A percentile compares a stretch with the other conserved stretches of the same genome.
These are phyloP conservation scores for Nephila pilipes DNA, from an alignment of 1,140 invertebrate species.

Conservation along the genomic window DNA sequence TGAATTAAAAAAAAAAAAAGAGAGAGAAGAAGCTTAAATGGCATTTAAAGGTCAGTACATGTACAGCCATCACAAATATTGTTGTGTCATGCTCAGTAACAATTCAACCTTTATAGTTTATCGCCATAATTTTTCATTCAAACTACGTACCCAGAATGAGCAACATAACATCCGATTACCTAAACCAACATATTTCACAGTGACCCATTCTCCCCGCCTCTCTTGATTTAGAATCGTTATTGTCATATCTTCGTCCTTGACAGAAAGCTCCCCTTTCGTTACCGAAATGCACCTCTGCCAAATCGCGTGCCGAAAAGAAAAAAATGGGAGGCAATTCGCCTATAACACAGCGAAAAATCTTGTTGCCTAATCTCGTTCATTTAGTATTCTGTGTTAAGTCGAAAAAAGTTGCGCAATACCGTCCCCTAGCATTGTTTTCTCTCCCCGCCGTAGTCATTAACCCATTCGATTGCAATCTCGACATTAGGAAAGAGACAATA, in stretches of 20 bases:
- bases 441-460: not conserved
- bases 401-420: not conserved
- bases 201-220: not conserved
- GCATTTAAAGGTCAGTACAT: too few species aligned
- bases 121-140: too few species aligned
- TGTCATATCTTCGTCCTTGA: not conserved
- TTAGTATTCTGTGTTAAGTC: slow-evolving; percentile 17
- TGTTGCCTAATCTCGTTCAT: not conserved
- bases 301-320: not conserved
- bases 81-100: too few species aligned
- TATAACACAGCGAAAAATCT: not conserved
- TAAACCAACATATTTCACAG: not conserved
- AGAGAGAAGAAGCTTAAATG: too few species aligned
- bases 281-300: not conserved
- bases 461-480: slow-evolving; percentile 16
- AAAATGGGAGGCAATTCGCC: not conserved
- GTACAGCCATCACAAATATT: too few species aligned
- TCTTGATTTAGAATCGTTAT: not conserved
- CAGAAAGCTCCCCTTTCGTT: not conserved
- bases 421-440: slow-evolving; percentile 2
- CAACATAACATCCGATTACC: not conserved
- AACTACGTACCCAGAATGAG: too few species aligned
- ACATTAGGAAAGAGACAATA: not conserved
- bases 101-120: too few species aligned
- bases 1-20: too few species aligned